Evolutionary conservation across 2,888 invertebrate species (phyloP).

Genomic region (Ariolimax columbianus): DNA sequence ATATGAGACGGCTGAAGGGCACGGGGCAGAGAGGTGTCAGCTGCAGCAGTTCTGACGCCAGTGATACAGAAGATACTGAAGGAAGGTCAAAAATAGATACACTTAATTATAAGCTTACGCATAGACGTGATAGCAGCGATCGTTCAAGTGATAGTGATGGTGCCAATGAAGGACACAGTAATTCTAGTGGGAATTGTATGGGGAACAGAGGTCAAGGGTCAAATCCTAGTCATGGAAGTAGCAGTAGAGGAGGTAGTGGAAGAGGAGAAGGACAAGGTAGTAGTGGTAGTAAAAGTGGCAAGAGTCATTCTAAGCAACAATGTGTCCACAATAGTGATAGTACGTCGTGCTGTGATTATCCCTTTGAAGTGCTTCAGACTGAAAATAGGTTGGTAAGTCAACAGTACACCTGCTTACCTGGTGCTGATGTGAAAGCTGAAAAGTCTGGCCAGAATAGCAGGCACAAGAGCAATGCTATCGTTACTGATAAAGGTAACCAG

Average conservation of each 20-base stretch:
- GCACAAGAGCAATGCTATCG: neutral
- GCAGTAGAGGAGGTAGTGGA: constrained; percentile 56
- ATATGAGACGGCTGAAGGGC: constrained; percentile 82
- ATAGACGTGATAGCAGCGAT: constrained; percentile 76
- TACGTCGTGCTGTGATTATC: constrained; percentile 51
- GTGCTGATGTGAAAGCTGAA: neutral
- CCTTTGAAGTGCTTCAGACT: neutral
- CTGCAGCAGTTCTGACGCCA: constrained; percentile 95
- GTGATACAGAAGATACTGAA: constrained; percentile 84
- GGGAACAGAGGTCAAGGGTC: constrained; percentile 59
- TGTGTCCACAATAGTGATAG: constrained; percentile 41
- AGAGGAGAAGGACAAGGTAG: constrained; percentile 61
- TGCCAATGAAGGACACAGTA: constrained; percentile 64
- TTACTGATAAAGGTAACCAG: constrained; percentile 12
- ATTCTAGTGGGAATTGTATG: constrained; percentile 58
- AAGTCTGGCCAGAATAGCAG: neutral
- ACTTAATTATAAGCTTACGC: constrained; percentile 71
- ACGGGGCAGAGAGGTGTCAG: constrained; percentile 86
- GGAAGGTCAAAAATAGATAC: constrained; percentile 73
- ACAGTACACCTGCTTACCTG: neutral
- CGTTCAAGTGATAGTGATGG: constrained; percentile 78
- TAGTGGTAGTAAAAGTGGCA: constrained; percentile 59
- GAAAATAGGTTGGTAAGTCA: neutral
- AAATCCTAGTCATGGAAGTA: constrained; percentile 50
- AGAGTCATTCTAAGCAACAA: constrained; percentile 12